Conservation (phyloP, 2,113 vertebrate species). For the Corvus cornix region DNA sequence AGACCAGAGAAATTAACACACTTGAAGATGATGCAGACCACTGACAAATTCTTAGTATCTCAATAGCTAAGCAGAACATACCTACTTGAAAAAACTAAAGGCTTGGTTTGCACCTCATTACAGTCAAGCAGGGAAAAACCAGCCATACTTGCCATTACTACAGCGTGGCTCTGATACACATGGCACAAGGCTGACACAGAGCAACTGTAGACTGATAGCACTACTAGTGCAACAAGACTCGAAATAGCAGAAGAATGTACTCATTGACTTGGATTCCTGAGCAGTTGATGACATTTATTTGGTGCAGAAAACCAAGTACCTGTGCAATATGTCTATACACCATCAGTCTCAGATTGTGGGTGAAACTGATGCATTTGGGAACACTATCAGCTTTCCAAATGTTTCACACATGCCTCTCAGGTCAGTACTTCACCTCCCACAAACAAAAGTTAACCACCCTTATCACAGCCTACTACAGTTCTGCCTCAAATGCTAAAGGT, state of each 20-base stretch:
- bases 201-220: fast-evolving
- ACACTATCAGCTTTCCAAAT: background rate
- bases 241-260: background rate
- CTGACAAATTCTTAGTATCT: background rate
- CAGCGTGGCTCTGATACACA: background rate
- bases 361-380: background rate
- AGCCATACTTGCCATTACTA: background rate
- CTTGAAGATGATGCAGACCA: background rate
- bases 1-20: background rate
- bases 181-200: background rate
- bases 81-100: background rate
- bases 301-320: background rate
- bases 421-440: background rate
- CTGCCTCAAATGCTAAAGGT: background rate
- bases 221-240: background rate
- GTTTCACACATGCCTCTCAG: background rate
- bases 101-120: background rate
- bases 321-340: background rate
- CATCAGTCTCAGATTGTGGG: background rate
- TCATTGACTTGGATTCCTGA: background rate
- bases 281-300: background rate
- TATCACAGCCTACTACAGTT: background rate
- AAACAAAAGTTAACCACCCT: background rate
- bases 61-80: background rate
- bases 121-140: background rate